A percentile compares a stretch with the other conserved stretches of the same genome.
Conservation (phyloP, 2,797 vertebrate genomes). For the Emys orbicularis region DNA sequence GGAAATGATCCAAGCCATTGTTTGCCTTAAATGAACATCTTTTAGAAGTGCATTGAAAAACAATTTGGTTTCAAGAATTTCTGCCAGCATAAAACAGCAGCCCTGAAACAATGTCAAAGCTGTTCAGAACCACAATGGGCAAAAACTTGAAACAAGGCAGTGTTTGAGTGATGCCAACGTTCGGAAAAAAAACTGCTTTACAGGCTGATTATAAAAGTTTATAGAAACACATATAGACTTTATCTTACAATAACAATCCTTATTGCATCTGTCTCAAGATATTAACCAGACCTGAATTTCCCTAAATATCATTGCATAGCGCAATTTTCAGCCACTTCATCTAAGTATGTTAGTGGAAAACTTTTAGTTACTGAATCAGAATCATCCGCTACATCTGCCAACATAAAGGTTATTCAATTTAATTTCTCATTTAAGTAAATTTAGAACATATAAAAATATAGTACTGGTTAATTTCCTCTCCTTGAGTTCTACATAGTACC, state of each 20-base stretch:
- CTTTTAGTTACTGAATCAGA: not conserved
- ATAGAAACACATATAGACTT: not conserved
- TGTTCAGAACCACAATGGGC: not conserved
- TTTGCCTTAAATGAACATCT: slow-evolving; percentile 43
- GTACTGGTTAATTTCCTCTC: not conserved
- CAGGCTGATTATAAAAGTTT: not conserved
- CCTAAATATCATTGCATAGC: not conserved
- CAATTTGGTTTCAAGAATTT: slow-evolving; percentile 25
- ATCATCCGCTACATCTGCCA: not conserved
- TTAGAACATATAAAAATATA: not conserved
- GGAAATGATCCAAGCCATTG: slow-evolving; percentile 18
- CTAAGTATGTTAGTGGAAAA: not conserved
- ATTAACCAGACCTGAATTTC: not conserved
- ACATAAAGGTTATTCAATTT: not conserved
- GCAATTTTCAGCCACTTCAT: not conserved
- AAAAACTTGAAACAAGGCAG: not conserved
- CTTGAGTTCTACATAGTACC: not conserved
- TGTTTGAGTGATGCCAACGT: not conserved
- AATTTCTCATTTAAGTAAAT: not conserved
- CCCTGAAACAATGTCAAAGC: not conserved
- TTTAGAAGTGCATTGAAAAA: slow-evolving; percentile 17
- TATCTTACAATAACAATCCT: not conserved
- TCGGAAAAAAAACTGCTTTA: not conserved
- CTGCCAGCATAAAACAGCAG: slow-evolving; percentile 4
- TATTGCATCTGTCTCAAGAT: not conserved